Percentiles rank a stretch among this genome's conserved stretches.
Evolutionary conservation across 2,113 vertebrate species (phyloP).

Genomic region (Salvelinus alpinus): DNA sequence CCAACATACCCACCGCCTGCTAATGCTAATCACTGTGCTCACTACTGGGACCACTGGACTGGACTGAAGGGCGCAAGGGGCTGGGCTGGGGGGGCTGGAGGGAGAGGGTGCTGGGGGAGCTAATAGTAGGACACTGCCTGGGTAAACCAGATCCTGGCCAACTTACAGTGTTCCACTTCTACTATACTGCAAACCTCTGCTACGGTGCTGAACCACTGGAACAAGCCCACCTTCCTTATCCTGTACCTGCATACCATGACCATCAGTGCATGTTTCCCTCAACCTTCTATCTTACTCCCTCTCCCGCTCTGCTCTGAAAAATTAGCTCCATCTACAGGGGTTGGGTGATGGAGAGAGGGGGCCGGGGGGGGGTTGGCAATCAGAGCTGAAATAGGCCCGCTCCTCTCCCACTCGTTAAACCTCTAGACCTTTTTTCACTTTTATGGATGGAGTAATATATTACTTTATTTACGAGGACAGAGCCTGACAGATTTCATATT

Average conservation of each 20-base stretch:
- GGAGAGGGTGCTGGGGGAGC: background rate
- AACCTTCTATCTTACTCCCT: background rate
- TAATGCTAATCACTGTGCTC: slow-evolving; percentile 68
- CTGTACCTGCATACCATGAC: background rate
- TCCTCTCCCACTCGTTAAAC: slow-evolving; percentile 60
- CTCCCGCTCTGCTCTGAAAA: slow-evolving; percentile 46
- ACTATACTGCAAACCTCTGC: background rate
- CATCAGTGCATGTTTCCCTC: background rate
- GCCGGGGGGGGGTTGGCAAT: slow-evolving; percentile 48
- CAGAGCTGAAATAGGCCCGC: slow-evolving; percentile 49
- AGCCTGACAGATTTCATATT: slow-evolving; percentile 81
- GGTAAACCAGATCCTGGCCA: no score
- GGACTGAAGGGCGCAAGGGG: background rate
- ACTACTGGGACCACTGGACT: slow-evolving; percentile 44
- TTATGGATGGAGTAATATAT: slow-evolving; percentile 74
- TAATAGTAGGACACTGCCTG: no score
- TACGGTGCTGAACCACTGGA: background rate
- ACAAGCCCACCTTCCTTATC: no score
- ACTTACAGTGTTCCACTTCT: background rate
- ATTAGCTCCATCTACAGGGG: slow-evolving; percentile 64
- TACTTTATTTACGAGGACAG: slow-evolving; percentile 75
- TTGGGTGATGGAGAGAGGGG: slow-evolving; percentile 33
- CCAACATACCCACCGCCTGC: slow-evolving; percentile 58
- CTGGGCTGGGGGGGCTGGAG: background rate
- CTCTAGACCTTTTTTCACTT: slow-evolving; percentile 66